Evolutionary conservation across 2,113 vertebrate genomes (phyloP), one percentile per base, ranked within the genome.

Genomic region (Colossoma macropomum): DNA sequence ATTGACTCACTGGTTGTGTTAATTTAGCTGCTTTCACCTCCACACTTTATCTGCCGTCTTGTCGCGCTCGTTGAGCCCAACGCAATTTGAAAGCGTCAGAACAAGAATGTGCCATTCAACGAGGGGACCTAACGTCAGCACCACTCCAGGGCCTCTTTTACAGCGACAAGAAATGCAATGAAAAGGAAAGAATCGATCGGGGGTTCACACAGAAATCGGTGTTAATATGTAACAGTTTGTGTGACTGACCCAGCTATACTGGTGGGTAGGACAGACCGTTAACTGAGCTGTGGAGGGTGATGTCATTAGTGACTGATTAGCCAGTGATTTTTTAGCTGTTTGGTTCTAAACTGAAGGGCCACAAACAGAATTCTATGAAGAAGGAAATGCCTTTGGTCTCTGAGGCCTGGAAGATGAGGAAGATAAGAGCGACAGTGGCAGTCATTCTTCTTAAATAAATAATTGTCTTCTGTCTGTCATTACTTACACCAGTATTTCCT

Each of bases 11-110:
- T 87, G 79, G 88, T 86, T 87, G 90, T 92, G 92, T 92, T 92
- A 91, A 93, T 93, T 91, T 89, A 89, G 89, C 75, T 89, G 87
- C 88, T 92, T 95, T 93, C 92, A 93, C 85, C 83, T 69, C 52
- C 52, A 79, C 87, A 79, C 89, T 90, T 90, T 87, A 91, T 88
- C 89, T 86, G 84, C 25, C 74, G 83, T 86, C 83, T 89, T 78
- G 78, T 83, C 70, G 79, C 89, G 79, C 88, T 90, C 87, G 88
- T 88, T 92, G 85, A 88, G 85, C 89, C 85, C 81, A 81, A 87
- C 88, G 87, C 89, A 88, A 89, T 89, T 91, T 85, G 89, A 68
- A 91, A 91, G 89, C 87, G 62, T 86, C 80, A 68, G 84, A 12
- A 45, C 74, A 84, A 89, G 89, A 93, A 92, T 90, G 87, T 66